A percentile compares a stretch with the other conserved stretches of the same genome.
phyloP scores from a whole-genome alignment of 1,140 invertebrate species.

The Scylla paramamosain region DNA sequence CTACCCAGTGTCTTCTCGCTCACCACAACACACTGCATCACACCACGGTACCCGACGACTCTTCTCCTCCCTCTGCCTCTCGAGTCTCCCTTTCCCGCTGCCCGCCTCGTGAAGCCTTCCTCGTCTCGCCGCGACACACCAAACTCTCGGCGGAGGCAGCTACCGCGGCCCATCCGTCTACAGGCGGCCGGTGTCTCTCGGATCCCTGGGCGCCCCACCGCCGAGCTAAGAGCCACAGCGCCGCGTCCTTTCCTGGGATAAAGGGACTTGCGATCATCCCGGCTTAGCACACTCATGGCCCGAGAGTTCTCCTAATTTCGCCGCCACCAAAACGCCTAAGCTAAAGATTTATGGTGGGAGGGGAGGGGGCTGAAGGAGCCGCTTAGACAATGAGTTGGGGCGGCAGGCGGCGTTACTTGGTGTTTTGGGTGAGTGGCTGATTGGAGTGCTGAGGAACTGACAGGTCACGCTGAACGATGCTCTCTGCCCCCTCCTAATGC shows the following conservation, averaged over 20 bases:
- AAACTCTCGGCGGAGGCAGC: neutral
- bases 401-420: neutral
- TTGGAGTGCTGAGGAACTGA: too few species aligned
- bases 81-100: neutral
- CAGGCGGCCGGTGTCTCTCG: neutral
- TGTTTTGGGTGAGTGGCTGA: neutral
- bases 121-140: neutral
- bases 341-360: constrained; percentile 55
- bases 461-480: neutral
- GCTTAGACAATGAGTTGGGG: neutral
- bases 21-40: too few species aligned
- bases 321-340: constrained; percentile 57
- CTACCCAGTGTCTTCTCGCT: neutral
- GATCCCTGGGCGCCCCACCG: neutral
- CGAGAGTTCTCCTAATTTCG: constrained; percentile 56
- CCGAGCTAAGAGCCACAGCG: neutral
- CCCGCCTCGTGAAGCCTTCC: neutral
- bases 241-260: neutral
- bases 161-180: constrained; percentile 8
- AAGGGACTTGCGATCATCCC: neutral
- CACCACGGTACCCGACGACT: too few species aligned
- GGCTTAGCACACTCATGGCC: neutral
- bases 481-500: too few species aligned
- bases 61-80: neutral
- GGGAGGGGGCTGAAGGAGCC: neutral